phyloP scores from a whole-genome alignment of 2,888 invertebrate species.

The Nomada hirtipes region DNA sequence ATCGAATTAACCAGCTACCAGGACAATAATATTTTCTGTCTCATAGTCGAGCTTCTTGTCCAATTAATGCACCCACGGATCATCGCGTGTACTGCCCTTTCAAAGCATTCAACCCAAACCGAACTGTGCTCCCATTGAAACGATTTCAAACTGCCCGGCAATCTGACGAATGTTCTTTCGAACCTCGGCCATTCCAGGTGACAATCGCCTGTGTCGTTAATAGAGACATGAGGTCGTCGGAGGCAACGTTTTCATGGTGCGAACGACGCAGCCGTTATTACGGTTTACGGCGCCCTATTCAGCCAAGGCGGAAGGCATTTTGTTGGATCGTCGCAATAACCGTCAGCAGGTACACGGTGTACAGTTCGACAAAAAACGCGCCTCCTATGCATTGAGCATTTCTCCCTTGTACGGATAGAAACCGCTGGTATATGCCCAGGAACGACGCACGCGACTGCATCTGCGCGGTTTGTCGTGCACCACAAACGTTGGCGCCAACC shows the following conservation, averaged over 20 bases:
- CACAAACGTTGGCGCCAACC: slow-evolving; percentile 50
- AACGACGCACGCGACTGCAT: slow-evolving; percentile 32
- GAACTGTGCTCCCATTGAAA: too few relatives aligned
- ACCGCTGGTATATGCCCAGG: not conserved
- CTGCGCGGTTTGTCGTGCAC: slow-evolving; percentile 10
- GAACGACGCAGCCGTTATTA: slow-evolving; percentile 36
- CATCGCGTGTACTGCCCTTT: too few relatives aligned
- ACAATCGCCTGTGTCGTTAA: slow-evolving; percentile 24
- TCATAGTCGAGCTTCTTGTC: too few relatives aligned
- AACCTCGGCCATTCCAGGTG: not conserved
- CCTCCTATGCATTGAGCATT: slow-evolving; percentile 31
- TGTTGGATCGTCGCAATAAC: slow-evolving; percentile 46
- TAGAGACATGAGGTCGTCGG: slow-evolving; percentile 15
- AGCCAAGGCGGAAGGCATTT: slow-evolving; percentile 41
- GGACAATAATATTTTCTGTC: too few relatives aligned
- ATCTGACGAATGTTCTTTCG: not conserved
- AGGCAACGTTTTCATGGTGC: slow-evolving; percentile 23
- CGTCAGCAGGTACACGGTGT: slow-evolving; percentile 18
- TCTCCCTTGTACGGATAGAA: slow-evolving; percentile 43
- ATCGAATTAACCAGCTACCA: too few relatives aligned
- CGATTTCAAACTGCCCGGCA: not conserved
- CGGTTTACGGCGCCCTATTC: slow-evolving; percentile 39
- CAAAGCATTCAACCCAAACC: too few relatives aligned
- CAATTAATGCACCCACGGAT: too few relatives aligned
- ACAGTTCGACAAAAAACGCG: slow-evolving; percentile 38